Conservation (phyloP, 2,113 vertebrate genomes). For the Sorex araneus region DNA sequence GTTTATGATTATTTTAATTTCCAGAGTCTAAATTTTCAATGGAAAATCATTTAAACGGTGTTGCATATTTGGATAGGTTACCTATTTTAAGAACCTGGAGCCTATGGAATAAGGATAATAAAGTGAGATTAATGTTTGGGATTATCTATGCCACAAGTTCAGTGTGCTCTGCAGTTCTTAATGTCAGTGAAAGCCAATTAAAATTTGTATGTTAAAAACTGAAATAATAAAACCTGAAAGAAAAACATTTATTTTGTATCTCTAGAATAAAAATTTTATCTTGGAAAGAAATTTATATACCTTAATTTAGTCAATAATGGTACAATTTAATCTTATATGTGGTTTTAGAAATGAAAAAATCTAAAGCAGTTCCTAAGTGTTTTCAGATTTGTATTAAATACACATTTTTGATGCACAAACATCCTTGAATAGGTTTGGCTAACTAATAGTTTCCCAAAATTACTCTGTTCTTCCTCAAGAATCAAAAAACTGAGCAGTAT, state of each 20-base stretch:
- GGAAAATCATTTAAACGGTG: not conserved
- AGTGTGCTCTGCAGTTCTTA: not conserved
- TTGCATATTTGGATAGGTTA: not conserved
- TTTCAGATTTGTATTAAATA: conserved; percentile 1
- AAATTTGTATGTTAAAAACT: not conserved
- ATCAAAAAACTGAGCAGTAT: not conserved
- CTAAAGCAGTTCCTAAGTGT: not conserved
- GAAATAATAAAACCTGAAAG: not conserved
- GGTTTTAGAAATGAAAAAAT: conserved; percentile 44
- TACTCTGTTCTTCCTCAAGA: not conserved
- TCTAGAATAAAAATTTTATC: not conserved
- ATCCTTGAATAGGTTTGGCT: conserved; percentile 1
- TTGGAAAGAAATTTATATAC: not conserved
- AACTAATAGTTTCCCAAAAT: not conserved
- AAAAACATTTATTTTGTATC: not conserved
- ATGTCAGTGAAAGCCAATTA: not conserved
- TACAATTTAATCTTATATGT: not conserved
- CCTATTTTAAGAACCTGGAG: not conserved
- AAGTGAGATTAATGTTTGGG: too few species aligned
- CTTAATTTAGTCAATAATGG: too few species aligned
- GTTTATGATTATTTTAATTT: conserved; percentile 1
- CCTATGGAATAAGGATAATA: too few species aligned
- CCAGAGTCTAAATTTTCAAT: conserved; percentile 1
- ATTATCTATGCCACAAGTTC: too few species aligned
- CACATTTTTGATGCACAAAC: not conserved